phyloP scores from a whole-genome alignment of 1,140 invertebrate genomes.

The Zaprionus ghesquierei region DNA sequence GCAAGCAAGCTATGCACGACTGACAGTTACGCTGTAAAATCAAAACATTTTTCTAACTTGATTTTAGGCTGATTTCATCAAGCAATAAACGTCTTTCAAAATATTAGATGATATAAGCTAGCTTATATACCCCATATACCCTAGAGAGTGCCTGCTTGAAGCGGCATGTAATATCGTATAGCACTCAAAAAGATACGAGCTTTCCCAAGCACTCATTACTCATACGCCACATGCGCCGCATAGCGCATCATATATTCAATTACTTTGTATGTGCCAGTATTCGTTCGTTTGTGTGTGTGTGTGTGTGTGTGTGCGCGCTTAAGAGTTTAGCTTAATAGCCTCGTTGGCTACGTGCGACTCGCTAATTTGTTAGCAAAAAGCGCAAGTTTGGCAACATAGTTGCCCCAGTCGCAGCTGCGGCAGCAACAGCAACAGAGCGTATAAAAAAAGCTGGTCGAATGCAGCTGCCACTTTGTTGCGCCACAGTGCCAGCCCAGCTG shows the following conservation, averaged over 20 bases:
- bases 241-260: constrained; percentile 36
- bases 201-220: constrained; percentile 15
- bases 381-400: constrained; percentile 26
- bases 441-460: neutral
- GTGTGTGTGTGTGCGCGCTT: constrained; percentile 2
- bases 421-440: no score
- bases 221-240: constrained; percentile 38
- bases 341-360: constrained; percentile 22
- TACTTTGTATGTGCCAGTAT: constrained; percentile 15
- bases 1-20: neutral
- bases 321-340: constrained; percentile 31
- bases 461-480: constrained; percentile 30
- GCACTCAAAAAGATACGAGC: constrained; percentile 8
- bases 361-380: constrained; percentile 42
- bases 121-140: neutral
- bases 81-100: no score
- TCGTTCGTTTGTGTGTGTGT: neutral
- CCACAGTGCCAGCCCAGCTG: constrained; percentile 23
- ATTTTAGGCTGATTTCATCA: no score
- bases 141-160: neutral
- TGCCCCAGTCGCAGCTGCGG: constrained; percentile 2
- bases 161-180: constrained; percentile 23
- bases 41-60: neutral
- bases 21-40: neutral
- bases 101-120: no score